Evolutionary conservation across 2,888 invertebrate species (phyloP), one percentile per base, ranked within the genome.

Genomic region (Dynastes hyllus): DNA sequence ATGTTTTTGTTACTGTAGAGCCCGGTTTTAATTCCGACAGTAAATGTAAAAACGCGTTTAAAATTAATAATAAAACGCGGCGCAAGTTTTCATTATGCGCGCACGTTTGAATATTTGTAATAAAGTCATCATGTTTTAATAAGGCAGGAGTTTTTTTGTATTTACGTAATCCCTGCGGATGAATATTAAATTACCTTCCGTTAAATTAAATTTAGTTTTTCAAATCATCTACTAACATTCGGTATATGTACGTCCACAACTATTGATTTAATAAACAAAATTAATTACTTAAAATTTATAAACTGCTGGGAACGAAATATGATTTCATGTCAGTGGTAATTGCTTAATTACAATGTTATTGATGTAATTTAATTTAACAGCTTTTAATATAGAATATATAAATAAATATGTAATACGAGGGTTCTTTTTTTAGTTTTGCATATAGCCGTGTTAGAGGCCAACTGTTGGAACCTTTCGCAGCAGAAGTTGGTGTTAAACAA

Each of bases 191-290:
- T 73, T 73, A 45, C 16, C 16, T 27, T 61, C 32, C 8, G 11
- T 73, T 69, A 69, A 69, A 69, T 69, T 66, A 66, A 69, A 69
- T 69, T 69, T 51, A 69, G 27, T 69, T 69, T 69, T 69, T 69
- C 22, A 58, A 22, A 22, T 22, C 16, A 16, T n/a, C 53, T 53
- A 8, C 22, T 8, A 58, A 4, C 6, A 6, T 16, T 58, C n/a
- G 22, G 45, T n/a, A 55, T n/a, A 63, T 9, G 27, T 13, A 29
- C 63, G 63, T 29, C 11, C 29, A 32, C 5, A 63, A 63, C 29
- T 13, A 58, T 58, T 58, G n/a, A 16, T 22, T 58, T 45, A 45
- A 45, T 45, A 45, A 11, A 22, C 55, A 4, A 58, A 22, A 58
- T 58, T 58, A 58, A 58, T 58, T 58, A 58, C 22, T 16, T 16